These are phyloP conservation scores for Tetragonisca angustula DNA, from an alignment of 2,888 invertebrate genomes.

Conservation along the genomic window DNA sequence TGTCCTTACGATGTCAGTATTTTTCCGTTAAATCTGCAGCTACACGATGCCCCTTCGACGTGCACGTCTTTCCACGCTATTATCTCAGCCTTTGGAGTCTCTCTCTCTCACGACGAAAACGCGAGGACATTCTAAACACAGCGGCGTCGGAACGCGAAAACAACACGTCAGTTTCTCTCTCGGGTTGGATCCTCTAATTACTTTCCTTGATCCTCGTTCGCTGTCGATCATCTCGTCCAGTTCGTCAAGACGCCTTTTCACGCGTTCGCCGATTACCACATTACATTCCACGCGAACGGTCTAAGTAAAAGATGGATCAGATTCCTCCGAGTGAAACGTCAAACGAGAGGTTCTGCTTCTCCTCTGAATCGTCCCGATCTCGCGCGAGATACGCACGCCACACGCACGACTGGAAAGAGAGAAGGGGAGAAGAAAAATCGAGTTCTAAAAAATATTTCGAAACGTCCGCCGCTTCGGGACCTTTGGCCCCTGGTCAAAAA, in stretches of 20 bases:
- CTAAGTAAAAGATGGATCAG: slow-evolving; percentile 13
- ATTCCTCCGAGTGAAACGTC: slow-evolving; percentile 2
- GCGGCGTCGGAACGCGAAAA: not conserved
- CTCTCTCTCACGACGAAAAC: slow-evolving; percentile 14
- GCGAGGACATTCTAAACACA: slow-evolving; percentile 2
- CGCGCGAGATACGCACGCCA: not conserved
- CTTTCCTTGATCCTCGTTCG: slow-evolving; percentile 16
- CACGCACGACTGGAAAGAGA: not conserved
- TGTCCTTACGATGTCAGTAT: not conserved
- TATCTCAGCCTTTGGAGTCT: not conserved
- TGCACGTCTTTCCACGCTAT: not conserved
- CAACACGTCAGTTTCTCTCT: slow-evolving; percentile 15
- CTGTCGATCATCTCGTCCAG: slow-evolving; percentile 31
- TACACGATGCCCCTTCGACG: not conserved
- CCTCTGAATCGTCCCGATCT: not conserved
- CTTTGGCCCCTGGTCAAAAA: too few relatives aligned
- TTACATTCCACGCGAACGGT: slow-evolving; percentile 14
- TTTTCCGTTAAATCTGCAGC: not conserved
- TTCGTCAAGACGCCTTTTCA: slow-evolving; percentile 31
- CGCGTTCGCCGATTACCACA: slow-evolving; percentile 32
- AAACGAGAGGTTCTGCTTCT: not conserved
- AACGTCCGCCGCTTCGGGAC: slow-evolving; percentile 5
- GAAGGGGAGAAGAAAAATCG: not conserved
- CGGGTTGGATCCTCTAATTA: slow-evolving; percentile 36
- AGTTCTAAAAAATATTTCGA: slow-evolving; percentile 44